Evolutionary conservation across 2,797 vertebrate genomes (phyloP).

Genomic region (Amblyraja radiata): DNA sequence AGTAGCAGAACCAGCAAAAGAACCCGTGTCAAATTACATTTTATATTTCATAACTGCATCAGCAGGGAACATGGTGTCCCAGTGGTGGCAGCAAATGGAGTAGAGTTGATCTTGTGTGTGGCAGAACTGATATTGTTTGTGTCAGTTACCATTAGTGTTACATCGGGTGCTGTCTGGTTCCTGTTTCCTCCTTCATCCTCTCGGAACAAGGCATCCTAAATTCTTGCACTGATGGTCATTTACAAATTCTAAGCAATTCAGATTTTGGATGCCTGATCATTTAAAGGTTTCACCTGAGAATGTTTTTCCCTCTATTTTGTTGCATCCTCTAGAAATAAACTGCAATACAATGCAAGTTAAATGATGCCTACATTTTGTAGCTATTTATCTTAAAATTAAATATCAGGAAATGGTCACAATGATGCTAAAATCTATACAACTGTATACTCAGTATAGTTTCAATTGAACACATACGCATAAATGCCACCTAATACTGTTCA

Average conservation of each 20-base stretch:
- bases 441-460: not conserved
- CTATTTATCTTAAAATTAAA: not conserved
- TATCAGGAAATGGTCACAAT: not conserved
- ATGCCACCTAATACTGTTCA: not conserved
- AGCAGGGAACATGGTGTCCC: conserved; percentile 35
- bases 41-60: conserved; percentile 38
- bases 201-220: conserved; percentile 1
- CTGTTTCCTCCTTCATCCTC: not conserved
- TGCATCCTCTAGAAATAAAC: not conserved
- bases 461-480: not conserved
- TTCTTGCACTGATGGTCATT: not conserved
- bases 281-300: not conserved
- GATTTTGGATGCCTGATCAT: not conserved
- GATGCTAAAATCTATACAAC: not conserved
- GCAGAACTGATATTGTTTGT: conserved; percentile 37
- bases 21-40: conserved; percentile 35
- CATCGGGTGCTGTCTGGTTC: not conserved
- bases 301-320: not conserved
- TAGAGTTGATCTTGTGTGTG: conserved; percentile 30
- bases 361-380: not conserved
- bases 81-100: conserved; percentile 23
- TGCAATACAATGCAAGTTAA: not conserved
- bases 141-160: conserved; percentile 37
- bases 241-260: conserved; percentile 7
- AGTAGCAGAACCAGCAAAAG: conserved; percentile 25